Conservation (phyloP, 2,113 vertebrate genomes). For the Lepus europaeus region DNA sequence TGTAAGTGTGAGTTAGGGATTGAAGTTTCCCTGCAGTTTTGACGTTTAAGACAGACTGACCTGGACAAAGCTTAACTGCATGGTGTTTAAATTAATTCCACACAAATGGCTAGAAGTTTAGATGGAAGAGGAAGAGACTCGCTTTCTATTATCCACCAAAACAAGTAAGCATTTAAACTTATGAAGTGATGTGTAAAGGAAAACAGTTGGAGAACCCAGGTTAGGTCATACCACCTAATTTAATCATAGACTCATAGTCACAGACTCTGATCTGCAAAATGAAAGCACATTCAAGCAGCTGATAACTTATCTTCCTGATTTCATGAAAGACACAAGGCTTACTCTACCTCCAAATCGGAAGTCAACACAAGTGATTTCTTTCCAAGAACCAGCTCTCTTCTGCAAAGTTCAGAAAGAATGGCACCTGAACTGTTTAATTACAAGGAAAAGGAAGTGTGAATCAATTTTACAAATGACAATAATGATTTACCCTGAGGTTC, state of each 20-base stretch:
- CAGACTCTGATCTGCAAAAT: not conserved
- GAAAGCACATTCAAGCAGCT: not conserved
- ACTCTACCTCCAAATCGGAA: not conserved
- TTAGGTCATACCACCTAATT: constrained; percentile 4
- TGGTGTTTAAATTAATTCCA: not conserved
- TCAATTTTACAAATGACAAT: constrained; percentile 4
- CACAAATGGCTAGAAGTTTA: not conserved
- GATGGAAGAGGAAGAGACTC: not conserved
- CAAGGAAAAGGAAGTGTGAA: not conserved
- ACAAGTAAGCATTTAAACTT: constrained; percentile 45
- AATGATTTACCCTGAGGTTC: not conserved
- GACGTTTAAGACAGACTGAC: not conserved
- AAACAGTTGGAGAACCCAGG: constrained; percentile 24
- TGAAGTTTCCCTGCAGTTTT: not conserved
- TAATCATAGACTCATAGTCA: not conserved
- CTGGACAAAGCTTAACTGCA: not conserved
- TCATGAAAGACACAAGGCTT: not conserved
- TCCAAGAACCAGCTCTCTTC: not conserved
- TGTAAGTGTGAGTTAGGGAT: not conserved
- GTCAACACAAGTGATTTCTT: not conserved
- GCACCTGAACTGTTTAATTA: not conserved
- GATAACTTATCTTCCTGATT: not conserved
- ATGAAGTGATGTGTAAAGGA: constrained; percentile 4
- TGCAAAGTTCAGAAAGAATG: constrained; percentile 19
- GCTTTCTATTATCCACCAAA: not conserved